Evolutionary conservation across 2,113 vertebrate genomes (phyloP), one percentile per base, ranked within the genome.

Genomic region (Takifugu bimaculatus): DNA sequence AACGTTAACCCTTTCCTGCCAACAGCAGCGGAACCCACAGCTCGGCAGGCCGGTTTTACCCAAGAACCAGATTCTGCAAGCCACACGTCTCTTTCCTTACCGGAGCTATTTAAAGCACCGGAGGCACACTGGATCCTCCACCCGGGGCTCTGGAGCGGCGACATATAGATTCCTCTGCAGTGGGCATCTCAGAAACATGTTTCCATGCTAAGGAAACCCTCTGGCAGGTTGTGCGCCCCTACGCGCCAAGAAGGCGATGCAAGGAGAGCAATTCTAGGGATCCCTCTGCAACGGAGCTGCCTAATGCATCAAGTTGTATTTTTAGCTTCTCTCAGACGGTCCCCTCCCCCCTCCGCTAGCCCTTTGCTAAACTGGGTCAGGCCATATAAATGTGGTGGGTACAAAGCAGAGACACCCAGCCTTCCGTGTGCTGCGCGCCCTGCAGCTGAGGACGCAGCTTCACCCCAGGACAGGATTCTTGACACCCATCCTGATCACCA

Each of bases 181-280:
- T 49, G 57, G 57, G 26, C 62, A 55, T 79, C 60, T 58, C 52
- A 65, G 13, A 59, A 62, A 55, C 42, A 71, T 79, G 71, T 74
- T 72, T 76, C 55, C 60, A 74, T 54, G 29, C 65, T 66, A 75
- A 88, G 88, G 85, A 90, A 90, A 88, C 81, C 88, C 88, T 89
- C 76, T 85, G 85, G 85, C 85, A 88, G 75, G 80, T 83, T 56
- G 47, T 43, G 28, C 71, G 70, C 68, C 55, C 65, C 68, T 61
- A 75, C 39, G 73, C 85, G 89, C 88, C 89, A 91, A 87, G 67
- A 74, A 65, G 81, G 75, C 55, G 76, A 90, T 86, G 83, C 77
- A 66, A 85, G 82, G 85, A 82, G 72, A 87, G 85, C 86, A 52
- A 85, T 90, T 88, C 84, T 85, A 91, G 90, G 91, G 90, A 91